Evolutionary conservation across 1,140 invertebrate genomes (phyloP).

Genomic region (Stegodyphus dumicola): DNA sequence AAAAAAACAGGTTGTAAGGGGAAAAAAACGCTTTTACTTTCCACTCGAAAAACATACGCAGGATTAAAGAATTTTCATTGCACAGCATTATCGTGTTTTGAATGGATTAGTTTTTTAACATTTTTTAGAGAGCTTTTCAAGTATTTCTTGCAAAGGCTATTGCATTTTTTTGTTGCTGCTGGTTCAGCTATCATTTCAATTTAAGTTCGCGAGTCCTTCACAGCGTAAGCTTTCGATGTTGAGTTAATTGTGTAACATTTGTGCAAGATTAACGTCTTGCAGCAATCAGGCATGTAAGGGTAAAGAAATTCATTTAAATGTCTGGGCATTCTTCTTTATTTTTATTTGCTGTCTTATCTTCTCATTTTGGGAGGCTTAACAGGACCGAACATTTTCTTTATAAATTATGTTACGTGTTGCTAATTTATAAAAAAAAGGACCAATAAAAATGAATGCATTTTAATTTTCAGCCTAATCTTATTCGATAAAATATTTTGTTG

Average conservation of each 20-base stretch:
- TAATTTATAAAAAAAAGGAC: too few species aligned
- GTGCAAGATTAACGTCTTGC: constrained; percentile 39
- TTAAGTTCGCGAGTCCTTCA: constrained; percentile 4
- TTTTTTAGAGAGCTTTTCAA: not conserved
- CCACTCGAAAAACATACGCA: constrained; percentile 35
- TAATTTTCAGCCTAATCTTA: too few species aligned
- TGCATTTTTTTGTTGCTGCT: not conserved
- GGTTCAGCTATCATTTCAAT: constrained; percentile 31
- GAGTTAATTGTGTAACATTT: constrained; percentile 54
- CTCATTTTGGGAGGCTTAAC: too few species aligned
- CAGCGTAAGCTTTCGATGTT: not conserved
- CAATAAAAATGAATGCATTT: too few species aligned
- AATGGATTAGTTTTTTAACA: constrained; percentile 5
- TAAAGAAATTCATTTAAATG: too few species aligned
- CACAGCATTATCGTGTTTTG: constrained; percentile 12
- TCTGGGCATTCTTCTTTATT: not conserved
- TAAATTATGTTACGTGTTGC: too few species aligned
- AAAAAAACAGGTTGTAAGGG: not conserved
- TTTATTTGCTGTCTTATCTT: not conserved
- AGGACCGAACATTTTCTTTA: too few species aligned
- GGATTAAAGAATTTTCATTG: constrained; percentile 32
- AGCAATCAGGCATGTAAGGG: too few species aligned
- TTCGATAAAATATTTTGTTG: too few species aligned
- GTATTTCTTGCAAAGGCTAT: constrained; percentile 1
- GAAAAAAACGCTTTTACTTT: constrained; percentile 35